Percentiles rank a stretch among this genome's conserved stretches.
Conservation (phyloP, 2,113 vertebrate species). For the Erythrocercus mccallii region DNA sequence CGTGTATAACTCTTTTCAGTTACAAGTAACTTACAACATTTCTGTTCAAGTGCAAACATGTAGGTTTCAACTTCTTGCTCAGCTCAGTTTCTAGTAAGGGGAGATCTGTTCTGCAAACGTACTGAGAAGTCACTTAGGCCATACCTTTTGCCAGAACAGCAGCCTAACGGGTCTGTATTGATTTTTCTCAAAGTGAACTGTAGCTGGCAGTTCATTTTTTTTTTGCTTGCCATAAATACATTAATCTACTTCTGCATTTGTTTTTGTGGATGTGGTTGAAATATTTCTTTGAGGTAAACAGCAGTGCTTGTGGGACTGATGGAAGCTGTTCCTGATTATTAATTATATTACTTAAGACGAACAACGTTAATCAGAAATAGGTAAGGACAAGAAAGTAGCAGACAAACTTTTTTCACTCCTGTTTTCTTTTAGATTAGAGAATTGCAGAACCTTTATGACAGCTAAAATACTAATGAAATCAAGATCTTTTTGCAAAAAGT, state of each 20-base stretch:
- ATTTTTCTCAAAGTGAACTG: neutral
- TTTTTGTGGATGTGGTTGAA: neutral
- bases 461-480: neutral
- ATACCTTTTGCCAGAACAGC: neutral
- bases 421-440: neutral
- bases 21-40: neutral
- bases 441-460: neutral
- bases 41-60: neutral
- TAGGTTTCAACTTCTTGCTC: neutral
- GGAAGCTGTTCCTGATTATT: neutral
- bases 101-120: neutral
- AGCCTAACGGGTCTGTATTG: neutral
- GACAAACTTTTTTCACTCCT: neutral
- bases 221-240: neutral
- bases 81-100: neutral
- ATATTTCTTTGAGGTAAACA: neutral
- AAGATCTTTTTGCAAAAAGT: neutral
- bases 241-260: neutral
- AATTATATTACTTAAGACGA: neutral
- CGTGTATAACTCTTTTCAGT: neutral
- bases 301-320: neutral
- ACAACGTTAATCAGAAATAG: neutral
- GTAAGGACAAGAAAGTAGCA: neutral
- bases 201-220: neutral
- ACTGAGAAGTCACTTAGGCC: neutral